phyloP scores from a whole-genome alignment of 2,888 invertebrate species.

The Leptopilina syphax region DNA sequence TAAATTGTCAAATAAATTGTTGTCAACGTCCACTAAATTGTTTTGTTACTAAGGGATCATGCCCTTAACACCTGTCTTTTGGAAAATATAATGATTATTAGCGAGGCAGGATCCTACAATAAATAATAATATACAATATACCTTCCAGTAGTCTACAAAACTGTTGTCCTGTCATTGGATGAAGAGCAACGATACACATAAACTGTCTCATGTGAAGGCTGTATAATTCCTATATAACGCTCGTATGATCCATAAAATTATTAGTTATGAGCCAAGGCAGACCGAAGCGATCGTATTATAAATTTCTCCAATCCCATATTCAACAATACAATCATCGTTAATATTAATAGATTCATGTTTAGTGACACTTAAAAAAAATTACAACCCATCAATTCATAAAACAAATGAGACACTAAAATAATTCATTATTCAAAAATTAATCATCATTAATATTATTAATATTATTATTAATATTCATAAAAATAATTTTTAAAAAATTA shows the following conservation, averaged over 20 bases:
- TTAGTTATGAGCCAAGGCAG: conserved; percentile 11
- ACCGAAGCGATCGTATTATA: conserved; percentile 8
- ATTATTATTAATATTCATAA: too few relatives aligned
- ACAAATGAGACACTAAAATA: neutral
- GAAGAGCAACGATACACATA: conserved; percentile 17
- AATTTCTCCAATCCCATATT: neutral
- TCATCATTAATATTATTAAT: neutral
- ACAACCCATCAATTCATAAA: neutral
- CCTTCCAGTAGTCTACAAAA: conserved; percentile 8
- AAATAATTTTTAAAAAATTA: neutral
- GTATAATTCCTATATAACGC: conserved; percentile 19
- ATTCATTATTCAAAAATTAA: neutral
- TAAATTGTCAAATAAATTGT: neutral
- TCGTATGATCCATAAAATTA: conserved; percentile 27
- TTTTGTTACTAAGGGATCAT: conserved; percentile 3
- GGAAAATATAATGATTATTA: conserved; percentile 9
- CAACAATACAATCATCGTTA: conserved; percentile 13
- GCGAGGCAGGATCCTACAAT: neutral
- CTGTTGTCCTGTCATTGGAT: neutral
- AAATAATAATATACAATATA: conserved; percentile 1
- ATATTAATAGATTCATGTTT: conserved; percentile 21
- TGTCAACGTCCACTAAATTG: conserved; percentile 2
- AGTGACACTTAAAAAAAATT: neutral
- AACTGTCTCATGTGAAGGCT: conserved; percentile 3
- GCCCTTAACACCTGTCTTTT: conserved; percentile 12